Base-by-base conservation (phyloP, 92 coral and sea anemone genomes). In the Anthopleura xanthogrammica region DNA sequence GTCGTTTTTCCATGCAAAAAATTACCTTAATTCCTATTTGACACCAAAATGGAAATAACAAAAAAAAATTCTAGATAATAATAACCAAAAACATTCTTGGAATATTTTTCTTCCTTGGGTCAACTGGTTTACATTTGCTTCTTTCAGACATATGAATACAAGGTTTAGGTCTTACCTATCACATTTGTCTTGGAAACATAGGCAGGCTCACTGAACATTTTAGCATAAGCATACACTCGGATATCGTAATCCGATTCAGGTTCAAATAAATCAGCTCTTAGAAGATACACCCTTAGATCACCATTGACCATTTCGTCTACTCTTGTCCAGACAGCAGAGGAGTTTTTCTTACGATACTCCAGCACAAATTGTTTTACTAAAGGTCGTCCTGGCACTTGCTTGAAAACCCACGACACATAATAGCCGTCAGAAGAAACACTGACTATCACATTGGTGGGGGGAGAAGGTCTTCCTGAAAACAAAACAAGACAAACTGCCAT, bases 381-480 rank as follows among this genome's bases (percentile, higher is more conserved):
- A 23, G 98, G 98, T 75, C 98, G 90, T 22, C 98, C 98, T 52
- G 99, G 99, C 20, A 91, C 95, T 43, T 87, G 88, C 14, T 73
- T 41, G 90, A 94, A 84, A 23, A 81, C 72, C 99, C 99, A 96
- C 13, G 92, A 87, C 43, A 96, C 73, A 77, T 79, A 82, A 83
- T 92, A 92, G 13, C 99, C 99, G 46, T 87, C 86, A 29, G 84
- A 74, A 52, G 98, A 94, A 76, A 88, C 83, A 93, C 89, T 94
- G 58, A 94, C 91, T 1, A 85, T 88, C 36, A 96, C 97, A 73
- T 92, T 86, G 74, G 89, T 70, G 20, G 99, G 99, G 42, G 98
- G 91, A 39, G 92, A 80, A 39, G 99, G 99, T 83, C 87, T 90
- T 54, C 83, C 98, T 90, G 81, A 75, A 60, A 74, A 24, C 68